Evolutionary conservation across 2,888 invertebrate species (phyloP), one percentile per base, ranked within the genome.

Genomic region (Eupithecia exiguata): DNA sequence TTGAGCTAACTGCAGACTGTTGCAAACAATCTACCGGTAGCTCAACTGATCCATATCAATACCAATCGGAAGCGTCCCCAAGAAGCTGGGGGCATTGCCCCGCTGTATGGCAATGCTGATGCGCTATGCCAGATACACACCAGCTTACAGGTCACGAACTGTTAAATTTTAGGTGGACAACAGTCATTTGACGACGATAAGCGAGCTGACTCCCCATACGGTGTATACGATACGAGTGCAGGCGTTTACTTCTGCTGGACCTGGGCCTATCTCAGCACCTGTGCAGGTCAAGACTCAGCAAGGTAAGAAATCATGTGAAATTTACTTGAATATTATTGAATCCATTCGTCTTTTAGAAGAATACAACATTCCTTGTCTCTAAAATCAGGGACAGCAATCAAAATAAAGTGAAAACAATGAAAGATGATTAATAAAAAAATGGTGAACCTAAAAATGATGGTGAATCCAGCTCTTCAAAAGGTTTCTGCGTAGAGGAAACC

Each of bases 201-300:
- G 97, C 84, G 98, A 98, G 88, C 95, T 99, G 83, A 97, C 97
- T 36, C 97, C 98, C 0, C 98, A 98, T 90, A 97, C 97, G 25
- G 98, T 99, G 80, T 99, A 99, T 93, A 98, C 99, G 68, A 98
- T 99, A 84, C 95, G 98, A 74, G 99, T 99, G 6, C 98, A 98
- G 88, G 98, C 98, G 1, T 97, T 97, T 90, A 99, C 99, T 10
- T 98, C 97, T 21, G 98, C 99, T 77, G 99, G 99, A 0, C 98
- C 98, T 62, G 99, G 99, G 68, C 99, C 99, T 0, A 96, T 98
- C 81, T 99, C 99, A 80, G 96, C 97, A 5, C 98, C 99, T n/a
- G 98, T 99, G n/a, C 98, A 98, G 92, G 99, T 99, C 84, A 98
- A 99, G 95, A 99, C 99, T 40, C 98, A 98, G 87, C 99, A 98